Percentiles rank a stretch among this genome's conserved stretches.
These are phyloP conservation scores for Tokudaia muenninki DNA, from an alignment of 2,797 vertebrate genomes.

Conservation along the genomic window DNA sequence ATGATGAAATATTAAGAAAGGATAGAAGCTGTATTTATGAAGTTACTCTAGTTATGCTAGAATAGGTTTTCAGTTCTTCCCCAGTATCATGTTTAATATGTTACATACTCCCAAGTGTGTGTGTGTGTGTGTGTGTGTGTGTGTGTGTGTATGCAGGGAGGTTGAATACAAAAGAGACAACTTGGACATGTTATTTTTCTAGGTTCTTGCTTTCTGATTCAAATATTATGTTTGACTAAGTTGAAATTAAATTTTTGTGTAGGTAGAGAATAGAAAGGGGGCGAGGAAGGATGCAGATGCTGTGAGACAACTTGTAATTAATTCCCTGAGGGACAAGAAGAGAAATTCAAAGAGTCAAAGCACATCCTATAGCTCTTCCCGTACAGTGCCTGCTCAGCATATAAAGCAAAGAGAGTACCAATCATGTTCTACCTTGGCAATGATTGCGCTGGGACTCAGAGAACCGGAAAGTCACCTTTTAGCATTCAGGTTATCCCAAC, in stretches of 20 bases:
- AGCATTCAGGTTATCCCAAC: not conserved
- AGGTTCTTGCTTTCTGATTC: not conserved
- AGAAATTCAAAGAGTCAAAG: not conserved
- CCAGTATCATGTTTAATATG: not conserved
- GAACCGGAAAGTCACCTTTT: not conserved
- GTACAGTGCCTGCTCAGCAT: not conserved
- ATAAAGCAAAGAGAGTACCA: not conserved
- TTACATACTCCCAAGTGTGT: not conserved
- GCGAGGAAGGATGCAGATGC: not conserved
- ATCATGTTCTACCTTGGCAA: not conserved
- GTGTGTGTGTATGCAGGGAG: not conserved
- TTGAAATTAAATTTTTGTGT: conserved; percentile 51
- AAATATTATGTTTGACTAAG: conserved; percentile 43
- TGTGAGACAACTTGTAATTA: conserved; percentile 1
- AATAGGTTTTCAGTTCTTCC: not conserved
- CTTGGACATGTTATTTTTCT: not conserved
- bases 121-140: not conserved
- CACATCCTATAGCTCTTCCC: not conserved
- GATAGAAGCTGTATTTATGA: not conserved
- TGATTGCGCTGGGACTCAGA: not conserved
- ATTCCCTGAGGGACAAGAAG: not conserved
- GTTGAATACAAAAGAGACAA: not conserved
- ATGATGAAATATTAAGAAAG: conserved; percentile 19
- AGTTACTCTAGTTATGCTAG: not conserved
- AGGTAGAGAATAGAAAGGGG: not conserved